Evolutionary conservation across 1,140 invertebrate genomes (phyloP).

Genomic region (Bombus impatiens): DNA sequence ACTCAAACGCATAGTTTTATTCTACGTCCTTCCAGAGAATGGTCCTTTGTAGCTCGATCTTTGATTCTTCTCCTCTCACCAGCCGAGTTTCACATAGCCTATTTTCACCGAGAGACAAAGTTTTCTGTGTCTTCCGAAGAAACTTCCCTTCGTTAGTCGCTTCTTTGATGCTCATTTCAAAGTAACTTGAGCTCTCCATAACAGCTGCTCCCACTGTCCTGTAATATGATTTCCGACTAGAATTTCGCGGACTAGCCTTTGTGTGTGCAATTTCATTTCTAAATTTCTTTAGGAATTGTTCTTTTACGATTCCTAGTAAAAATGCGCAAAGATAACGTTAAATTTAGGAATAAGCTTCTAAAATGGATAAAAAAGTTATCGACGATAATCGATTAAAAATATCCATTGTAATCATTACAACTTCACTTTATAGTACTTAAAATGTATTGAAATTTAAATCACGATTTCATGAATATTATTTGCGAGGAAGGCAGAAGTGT

Average conservation of each 20-base stretch:
- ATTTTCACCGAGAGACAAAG: background rate
- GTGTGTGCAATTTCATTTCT: background rate
- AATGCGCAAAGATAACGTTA: too few relatives aligned
- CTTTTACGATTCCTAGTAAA: too few relatives aligned
- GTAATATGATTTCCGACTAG: background rate
- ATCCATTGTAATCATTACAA: too few relatives aligned
- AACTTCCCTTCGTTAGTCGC: background rate
- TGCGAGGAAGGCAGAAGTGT: too few relatives aligned
- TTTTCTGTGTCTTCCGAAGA: background rate
- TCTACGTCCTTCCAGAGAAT: background rate
- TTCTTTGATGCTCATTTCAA: conserved; percentile 11
- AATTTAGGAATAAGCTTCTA: too few relatives aligned
- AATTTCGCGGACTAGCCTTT: background rate
- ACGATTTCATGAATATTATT: too few relatives aligned
- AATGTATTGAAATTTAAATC: too few relatives aligned
- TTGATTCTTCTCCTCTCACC: background rate
- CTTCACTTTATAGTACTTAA: too few relatives aligned
- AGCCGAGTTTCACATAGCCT: conserved; percentile 5
- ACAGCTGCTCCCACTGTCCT: too few relatives aligned
- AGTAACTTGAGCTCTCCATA: background rate
- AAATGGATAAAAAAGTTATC: too few relatives aligned
- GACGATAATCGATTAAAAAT: too few relatives aligned
- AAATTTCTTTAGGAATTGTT: background rate
- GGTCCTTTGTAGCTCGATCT: background rate
- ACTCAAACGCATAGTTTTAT: background rate